Conservation (phyloP, 2,113 vertebrate genomes). For the Natator depressus region DNA sequence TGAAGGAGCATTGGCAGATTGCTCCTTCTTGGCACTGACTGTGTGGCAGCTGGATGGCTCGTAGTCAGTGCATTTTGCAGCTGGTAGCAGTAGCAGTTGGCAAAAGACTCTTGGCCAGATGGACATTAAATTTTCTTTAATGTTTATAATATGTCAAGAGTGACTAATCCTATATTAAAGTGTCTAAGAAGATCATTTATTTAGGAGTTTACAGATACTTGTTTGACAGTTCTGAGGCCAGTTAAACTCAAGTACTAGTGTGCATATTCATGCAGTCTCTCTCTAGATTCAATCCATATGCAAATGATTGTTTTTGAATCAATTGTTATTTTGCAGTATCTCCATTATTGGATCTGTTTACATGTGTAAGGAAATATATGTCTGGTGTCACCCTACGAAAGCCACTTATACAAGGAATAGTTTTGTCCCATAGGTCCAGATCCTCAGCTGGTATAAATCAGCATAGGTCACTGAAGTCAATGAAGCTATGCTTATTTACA, state of each 20-base stretch:
- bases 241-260: background rate
- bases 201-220: constrained; percentile 52
- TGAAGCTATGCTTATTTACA: background rate
- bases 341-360: background rate
- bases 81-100: constrained; percentile 77
- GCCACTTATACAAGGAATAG: background rate
- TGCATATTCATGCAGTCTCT: background rate
- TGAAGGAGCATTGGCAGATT: constrained; percentile 53
- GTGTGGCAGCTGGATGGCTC: constrained; percentile 74
- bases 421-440: too few species aligned
- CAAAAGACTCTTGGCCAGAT: constrained; percentile 77
- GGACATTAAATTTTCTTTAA: constrained; percentile 78
- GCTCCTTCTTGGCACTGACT: constrained; percentile 63
- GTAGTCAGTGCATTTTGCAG: constrained; percentile 76
- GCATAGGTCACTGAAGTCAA: background rate
- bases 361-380: background rate
- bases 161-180: constrained; percentile 74
- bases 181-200: constrained; percentile 61
- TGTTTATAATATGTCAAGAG: constrained; percentile 76
- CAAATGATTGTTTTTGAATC: background rate
- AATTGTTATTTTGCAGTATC: background rate
- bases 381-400: background rate
- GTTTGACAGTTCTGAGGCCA: constrained; percentile 30
- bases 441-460: background rate
- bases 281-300: background rate